Conservation (phyloP, 2,888 invertebrate genomes). For the Scaptodrosophila latifasciaeformis region DNA sequence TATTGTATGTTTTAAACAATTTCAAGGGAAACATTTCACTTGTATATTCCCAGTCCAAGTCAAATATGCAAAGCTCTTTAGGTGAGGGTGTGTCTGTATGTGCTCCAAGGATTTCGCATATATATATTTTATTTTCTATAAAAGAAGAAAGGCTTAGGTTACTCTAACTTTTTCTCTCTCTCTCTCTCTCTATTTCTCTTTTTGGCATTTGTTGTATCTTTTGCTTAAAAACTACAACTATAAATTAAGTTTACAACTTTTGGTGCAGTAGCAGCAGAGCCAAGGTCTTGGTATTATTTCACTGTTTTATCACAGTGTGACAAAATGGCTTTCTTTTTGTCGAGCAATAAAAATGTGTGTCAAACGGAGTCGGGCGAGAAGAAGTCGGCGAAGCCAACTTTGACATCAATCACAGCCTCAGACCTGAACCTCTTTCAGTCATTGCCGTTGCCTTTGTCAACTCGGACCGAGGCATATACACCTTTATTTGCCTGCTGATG, state of each 20-base stretch:
- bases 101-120: conserved; percentile 55
- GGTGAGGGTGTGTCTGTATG: too few species aligned
- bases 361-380: not conserved
- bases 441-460: too few species aligned
- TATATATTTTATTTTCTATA: conserved; percentile 17
- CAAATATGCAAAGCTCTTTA: conserved; percentile 67
- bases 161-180: conserved; percentile 46
- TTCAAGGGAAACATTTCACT: conserved; percentile 66
- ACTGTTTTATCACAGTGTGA: conserved; percentile 60
- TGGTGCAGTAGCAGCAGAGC: conserved; percentile 18
- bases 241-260: conserved; percentile 66
- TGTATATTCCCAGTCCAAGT: conserved; percentile 61
- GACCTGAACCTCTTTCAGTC: too few species aligned
- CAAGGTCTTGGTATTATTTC: conserved; percentile 31
- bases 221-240: conserved; percentile 50
- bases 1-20: too few species aligned
- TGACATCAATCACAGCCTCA: conserved; percentile 64
- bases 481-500: too few species aligned
- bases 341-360: conserved; percentile 45
- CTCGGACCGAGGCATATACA: too few species aligned
- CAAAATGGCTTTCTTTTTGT: conserved; percentile 49
- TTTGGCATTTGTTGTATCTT: not conserved
- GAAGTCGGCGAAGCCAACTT: conserved; percentile 30
- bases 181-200: too few species aligned
- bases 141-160: conserved; percentile 56